Conservation (phyloP, 2,797 vertebrate genomes). For the Eidolon dupreanum region DNA sequence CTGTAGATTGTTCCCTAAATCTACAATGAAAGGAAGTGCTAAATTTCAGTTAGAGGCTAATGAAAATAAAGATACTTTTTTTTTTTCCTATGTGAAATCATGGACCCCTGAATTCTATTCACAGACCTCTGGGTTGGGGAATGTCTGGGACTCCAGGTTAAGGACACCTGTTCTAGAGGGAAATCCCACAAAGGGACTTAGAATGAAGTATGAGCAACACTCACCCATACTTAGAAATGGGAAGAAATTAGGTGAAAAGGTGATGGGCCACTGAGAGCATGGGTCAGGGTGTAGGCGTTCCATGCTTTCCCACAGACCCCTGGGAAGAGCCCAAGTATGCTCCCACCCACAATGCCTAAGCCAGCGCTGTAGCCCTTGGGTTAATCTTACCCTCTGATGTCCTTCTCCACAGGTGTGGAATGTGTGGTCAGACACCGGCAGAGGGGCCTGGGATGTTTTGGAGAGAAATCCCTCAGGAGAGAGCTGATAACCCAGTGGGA, state of each 20-base stretch:
- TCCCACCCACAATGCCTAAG: not conserved
- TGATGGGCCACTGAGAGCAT: accelerated
- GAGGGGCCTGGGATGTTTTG: not conserved
- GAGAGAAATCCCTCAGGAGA: not conserved
- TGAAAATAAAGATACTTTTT: not conserved
- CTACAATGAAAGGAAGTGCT: not conserved
- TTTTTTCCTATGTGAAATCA: not conserved
- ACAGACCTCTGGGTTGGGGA: not conserved
- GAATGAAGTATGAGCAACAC: not conserved
- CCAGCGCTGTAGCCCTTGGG: not conserved
- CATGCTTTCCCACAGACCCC: not conserved
- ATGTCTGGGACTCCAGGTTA: not conserved
- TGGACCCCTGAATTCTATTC: not conserved
- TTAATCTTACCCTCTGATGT: not conserved
- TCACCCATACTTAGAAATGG: not conserved
- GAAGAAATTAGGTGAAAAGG: not conserved
- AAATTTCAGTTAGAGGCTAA: not conserved
- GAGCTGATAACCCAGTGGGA: not conserved
- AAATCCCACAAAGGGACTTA: not conserved
- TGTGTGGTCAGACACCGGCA: not conserved
- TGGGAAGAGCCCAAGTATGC: not conserved
- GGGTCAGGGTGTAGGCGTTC: not conserved
- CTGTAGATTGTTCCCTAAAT: not conserved
- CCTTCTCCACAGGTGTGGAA: too few species aligned
- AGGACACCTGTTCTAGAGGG: not conserved